Conservation (phyloP, 2,113 vertebrate species). For the Coturnix japonica region DNA sequence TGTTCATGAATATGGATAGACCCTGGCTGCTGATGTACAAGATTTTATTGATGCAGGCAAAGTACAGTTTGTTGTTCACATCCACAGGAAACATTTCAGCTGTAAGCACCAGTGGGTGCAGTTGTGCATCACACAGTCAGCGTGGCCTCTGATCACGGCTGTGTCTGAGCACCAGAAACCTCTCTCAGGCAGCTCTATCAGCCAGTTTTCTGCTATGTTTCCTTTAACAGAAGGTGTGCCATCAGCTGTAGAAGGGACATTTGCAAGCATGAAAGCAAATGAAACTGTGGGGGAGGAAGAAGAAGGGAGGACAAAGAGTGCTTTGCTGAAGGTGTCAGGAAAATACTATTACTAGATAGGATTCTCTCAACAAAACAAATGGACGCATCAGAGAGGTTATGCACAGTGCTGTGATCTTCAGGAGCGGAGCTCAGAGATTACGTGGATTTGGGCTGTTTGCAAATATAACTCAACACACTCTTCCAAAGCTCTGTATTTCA, state of each 20-base stretch:
- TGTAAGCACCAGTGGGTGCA: conserved; percentile 49
- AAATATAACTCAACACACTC: background rate
- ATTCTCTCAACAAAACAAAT: background rate
- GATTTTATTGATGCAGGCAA: conserved; percentile 33
- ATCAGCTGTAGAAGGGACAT: conserved; percentile 45
- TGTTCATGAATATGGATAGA: background rate
- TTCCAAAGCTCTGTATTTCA: conserved; percentile 26
- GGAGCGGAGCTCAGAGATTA: background rate
- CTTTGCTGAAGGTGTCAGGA: conserved; percentile 22
- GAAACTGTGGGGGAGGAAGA: conserved; percentile 16
- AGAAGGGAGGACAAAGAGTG: background rate
- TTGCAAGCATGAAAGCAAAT: conserved; percentile 44
- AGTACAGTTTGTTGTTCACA: conserved; percentile 11
- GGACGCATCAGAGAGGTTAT: background rate
- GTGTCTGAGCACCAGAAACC: background rate
- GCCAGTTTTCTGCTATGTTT: conserved; percentile 4
- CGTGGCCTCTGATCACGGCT: background rate
- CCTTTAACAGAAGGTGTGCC: conserved; percentile 16
- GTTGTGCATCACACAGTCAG: background rate
- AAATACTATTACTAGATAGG: conserved; percentile 28
- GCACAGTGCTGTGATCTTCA: background rate
- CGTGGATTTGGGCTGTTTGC: background rate
- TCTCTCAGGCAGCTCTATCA: background rate
- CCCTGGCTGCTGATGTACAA: background rate
- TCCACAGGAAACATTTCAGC: conserved; percentile 26